phyloP scores from a whole-genome alignment of 2,113 vertebrate species.

The Actenoides lindsayi region DNA sequence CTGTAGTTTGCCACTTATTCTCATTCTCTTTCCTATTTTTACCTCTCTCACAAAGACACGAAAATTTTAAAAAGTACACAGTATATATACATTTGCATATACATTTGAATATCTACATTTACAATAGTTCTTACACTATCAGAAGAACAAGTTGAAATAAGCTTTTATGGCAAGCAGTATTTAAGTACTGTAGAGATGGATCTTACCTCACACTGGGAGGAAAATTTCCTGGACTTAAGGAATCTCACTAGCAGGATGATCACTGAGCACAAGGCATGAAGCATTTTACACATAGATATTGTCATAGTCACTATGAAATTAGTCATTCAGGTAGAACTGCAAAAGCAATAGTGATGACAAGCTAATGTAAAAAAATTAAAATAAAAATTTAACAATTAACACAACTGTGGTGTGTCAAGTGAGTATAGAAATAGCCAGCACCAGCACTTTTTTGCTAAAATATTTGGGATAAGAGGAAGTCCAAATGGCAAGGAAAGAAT shows the following conservation, averaged over 20 bases:
- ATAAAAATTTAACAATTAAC: not conserved
- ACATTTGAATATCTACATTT: not conserved
- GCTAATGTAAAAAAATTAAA: not conserved
- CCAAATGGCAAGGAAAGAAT: not conserved
- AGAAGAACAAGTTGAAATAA: not conserved
- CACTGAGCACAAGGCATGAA: not conserved
- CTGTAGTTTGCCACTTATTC: not conserved
- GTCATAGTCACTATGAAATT: not conserved
- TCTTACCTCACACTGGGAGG: not conserved
- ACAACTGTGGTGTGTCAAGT: not conserved
- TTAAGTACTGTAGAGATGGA: not conserved
- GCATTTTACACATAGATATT: not conserved
- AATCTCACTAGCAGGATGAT: not conserved
- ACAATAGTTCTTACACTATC: not conserved
- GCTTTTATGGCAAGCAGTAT: not conserved
- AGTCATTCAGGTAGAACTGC: not conserved
- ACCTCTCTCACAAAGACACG: not conserved
- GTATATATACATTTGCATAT: not conserved
- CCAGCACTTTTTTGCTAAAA: not conserved
- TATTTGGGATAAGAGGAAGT: not conserved
- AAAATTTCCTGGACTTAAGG: not conserved
- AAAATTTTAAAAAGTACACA: not conserved
- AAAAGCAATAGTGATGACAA: not conserved
- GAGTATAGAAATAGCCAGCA: not conserved
- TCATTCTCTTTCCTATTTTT: not conserved